These are phyloP conservation scores for Chrysolophus pictus DNA, from an alignment of 2,797 vertebrate species.

Conservation along the genomic window DNA sequence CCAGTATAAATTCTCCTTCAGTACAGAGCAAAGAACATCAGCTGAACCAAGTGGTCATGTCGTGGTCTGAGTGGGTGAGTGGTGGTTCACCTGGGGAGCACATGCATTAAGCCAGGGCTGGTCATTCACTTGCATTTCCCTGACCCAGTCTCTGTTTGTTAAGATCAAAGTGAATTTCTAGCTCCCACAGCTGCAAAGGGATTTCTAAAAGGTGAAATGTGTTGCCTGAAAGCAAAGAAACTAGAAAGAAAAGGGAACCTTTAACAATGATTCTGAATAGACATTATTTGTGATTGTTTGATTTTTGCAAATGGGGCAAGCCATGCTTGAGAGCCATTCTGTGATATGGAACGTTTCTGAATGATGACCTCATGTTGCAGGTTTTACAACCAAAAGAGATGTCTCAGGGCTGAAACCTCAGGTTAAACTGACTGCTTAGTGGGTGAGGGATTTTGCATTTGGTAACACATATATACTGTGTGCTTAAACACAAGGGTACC, in stretches of 20 bases:
- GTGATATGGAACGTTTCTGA: background rate
- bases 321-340: background rate
- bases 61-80: fast-evolving
- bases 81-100: background rate
- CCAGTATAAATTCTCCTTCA: background rate
- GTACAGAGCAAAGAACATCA: background rate
- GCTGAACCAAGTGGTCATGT: background rate
- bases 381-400: background rate
- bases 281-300: background rate
- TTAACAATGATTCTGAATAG: background rate
- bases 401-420: background rate
- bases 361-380: background rate
- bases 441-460: background rate
- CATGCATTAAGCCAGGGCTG: background rate
- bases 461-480: fast-evolving
- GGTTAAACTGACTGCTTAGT: background rate
- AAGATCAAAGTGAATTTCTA: background rate
- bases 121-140: background rate
- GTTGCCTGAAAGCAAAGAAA: background rate
- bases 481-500: background rate
- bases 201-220: background rate
- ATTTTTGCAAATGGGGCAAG: background rate
- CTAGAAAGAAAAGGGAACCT: background rate
- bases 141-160: background rate
- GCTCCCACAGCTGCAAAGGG: background rate